phyloP scores from a whole-genome alignment of 2,113 vertebrate genomes.

The Odontesthes bonariensis region DNA sequence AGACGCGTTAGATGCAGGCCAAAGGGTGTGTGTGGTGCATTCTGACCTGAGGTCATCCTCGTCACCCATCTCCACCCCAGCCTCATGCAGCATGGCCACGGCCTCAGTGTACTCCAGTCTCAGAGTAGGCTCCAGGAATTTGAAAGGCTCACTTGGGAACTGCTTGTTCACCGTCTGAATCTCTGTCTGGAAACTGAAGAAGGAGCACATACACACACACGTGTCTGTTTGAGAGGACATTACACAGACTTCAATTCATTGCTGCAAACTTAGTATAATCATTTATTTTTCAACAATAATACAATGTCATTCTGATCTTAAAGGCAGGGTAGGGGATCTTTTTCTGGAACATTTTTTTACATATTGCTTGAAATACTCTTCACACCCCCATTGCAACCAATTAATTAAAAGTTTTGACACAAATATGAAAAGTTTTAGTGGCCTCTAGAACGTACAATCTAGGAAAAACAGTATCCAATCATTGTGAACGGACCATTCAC shows the following conservation, averaged over 20 bases:
- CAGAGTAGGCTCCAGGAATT: constrained; percentile 97
- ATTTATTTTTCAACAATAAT: too few relatives aligned
- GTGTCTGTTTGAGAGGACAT: neutral
- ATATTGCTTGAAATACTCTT: too few relatives aligned
- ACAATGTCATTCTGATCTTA: neutral
- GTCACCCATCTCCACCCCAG: constrained; percentile 97
- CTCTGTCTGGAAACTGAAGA: constrained; percentile 92
- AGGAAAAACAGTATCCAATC: too few relatives aligned
- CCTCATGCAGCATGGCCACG: constrained; percentile 92
- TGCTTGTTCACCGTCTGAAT: constrained; percentile 95
- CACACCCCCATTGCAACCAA: too few relatives aligned
- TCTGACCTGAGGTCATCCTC: constrained; percentile 97
- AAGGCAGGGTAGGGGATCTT: too few relatives aligned
- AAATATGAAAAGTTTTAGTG: too few relatives aligned
- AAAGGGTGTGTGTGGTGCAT: neutral
- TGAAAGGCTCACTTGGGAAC: constrained; percentile 95
- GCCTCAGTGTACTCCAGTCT: constrained; percentile 93
- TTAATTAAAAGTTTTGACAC: too few relatives aligned
- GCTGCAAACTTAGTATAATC: neutral
- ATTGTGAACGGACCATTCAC: too few relatives aligned
- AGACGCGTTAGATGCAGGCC: neutral
- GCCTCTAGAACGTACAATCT: too few relatives aligned
- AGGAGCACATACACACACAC: neutral
- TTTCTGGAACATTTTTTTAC: too few relatives aligned
- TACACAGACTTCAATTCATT: neutral